Percentiles rank a stretch among this genome's conserved stretches.
phyloP scores from a whole-genome alignment of 2,113 vertebrate species.

The Arothron firmamentum region DNA sequence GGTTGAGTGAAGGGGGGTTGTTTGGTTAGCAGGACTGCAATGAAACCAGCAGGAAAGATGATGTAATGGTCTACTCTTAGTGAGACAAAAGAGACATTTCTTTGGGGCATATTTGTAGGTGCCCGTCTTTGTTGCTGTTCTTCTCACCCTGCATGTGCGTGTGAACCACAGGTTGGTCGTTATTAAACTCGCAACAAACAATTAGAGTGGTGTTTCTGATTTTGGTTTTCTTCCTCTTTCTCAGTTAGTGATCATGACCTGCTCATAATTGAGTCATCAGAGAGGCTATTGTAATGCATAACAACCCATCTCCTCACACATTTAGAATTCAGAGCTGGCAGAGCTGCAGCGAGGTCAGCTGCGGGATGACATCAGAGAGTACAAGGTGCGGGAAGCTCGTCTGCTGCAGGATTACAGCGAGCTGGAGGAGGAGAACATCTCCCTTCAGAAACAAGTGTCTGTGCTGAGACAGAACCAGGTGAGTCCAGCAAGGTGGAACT shows the following conservation, averaged over 20 bases:
- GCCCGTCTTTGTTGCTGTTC: too few species aligned
- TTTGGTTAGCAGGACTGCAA: constrained; percentile 4
- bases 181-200: constrained; percentile 8
- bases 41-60: constrained; percentile 41
- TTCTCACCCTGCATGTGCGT: constrained; percentile 32
- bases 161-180: constrained; percentile 17
- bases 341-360: constrained; percentile 89
- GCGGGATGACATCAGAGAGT: constrained; percentile 94
- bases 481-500: constrained; percentile 24
- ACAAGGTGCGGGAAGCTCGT: constrained; percentile 91
- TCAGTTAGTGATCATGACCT: neutral
- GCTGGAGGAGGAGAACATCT: constrained; percentile 98
- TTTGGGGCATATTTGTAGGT: neutral
- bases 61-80: constrained; percentile 42
- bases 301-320: neutral
- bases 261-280: neutral
- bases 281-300: neutral
- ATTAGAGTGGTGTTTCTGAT: neutral
- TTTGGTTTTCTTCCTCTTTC: neutral
- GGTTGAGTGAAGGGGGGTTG: constrained; percentile 5
- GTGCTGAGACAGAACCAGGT: constrained; percentile 92
- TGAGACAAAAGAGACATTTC: constrained; percentile 53
- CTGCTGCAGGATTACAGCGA: constrained; percentile 95
- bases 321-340: constrained; percentile 84
- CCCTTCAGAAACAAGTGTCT: constrained; percentile 96